Conservation (phyloP, 2,113 vertebrate species). For the Murina feae region DNA sequence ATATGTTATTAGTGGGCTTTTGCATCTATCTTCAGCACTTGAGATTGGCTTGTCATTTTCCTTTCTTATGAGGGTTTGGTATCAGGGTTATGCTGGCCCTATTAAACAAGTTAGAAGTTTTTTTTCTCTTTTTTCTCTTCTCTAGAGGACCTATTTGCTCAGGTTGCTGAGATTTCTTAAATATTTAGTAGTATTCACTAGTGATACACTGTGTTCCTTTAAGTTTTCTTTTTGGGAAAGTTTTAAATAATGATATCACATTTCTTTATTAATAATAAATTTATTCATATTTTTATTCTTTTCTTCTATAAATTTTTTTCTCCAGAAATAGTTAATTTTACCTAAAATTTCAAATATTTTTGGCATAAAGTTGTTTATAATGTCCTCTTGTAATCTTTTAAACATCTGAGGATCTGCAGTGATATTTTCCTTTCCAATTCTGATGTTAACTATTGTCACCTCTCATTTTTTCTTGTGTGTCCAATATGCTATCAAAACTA, state of each 20-base stretch:
- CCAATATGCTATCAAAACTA: background rate
- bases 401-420: background rate
- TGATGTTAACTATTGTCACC: background rate
- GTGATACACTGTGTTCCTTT: background rate
- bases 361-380: background rate
- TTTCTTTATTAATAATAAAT: background rate
- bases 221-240: background rate
- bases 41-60: background rate
- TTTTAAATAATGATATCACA: constrained; percentile 34
- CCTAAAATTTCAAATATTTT: constrained; percentile 26
- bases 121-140: background rate
- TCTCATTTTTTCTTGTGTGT: constrained; percentile 9
- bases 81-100: background rate
- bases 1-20: background rate
- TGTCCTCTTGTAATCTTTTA: background rate
- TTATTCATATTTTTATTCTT: constrained; percentile 14
- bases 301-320: background rate
- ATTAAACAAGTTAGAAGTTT: background rate
- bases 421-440: background rate
- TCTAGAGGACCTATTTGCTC: background rate
- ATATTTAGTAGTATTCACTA: constrained; percentile 1
- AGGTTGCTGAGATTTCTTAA: background rate
- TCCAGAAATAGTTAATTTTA: background rate
- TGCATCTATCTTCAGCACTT: background rate
- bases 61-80: background rate